Evolutionary conservation across 2,888 invertebrate genomes (phyloP), one percentile per base, ranked within the genome.

Genomic region (Shargacucullia verbasci): DNA sequence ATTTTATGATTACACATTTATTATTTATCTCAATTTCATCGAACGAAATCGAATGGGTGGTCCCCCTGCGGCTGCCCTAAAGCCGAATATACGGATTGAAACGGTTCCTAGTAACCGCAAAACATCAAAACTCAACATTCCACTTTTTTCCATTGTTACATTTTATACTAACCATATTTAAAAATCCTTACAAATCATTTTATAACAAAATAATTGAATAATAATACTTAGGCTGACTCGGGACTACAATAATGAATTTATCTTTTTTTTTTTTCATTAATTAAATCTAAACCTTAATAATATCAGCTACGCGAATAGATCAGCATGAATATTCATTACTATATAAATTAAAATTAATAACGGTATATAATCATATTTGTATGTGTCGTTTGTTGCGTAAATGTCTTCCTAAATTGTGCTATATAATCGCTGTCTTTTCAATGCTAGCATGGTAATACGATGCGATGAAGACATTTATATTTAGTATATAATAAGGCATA

Each of bases 141-240:
- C 40, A 58, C 72, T 73, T 76, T 63, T 62, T 63, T 59, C 61
- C 71, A 75, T 75, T 71, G 73, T 77, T 73, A 79, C 46, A 72
- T 59, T 73, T 73, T 72, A 80, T 64, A 74, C 73, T 78, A 77
- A 76, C 41, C 73, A 63, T 70, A 65, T 70, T 68, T 37, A 60
- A 66, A 80, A 79, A 78, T 48, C 60, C 71, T 72, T 79, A 78
- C 70, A 78, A 74, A 77, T 78, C 74, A 79, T 76, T 76, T 80
- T 69, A 73, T 65, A 78, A 78, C 59, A 67, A 72, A 78, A 73
- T 73, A 82, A 80, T 80, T 79, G 70, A 83, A 79, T 80, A 84
- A 82, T 87, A 89, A 88, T 91, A 91, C 88, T 90, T 87, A 89
- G 84, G 82, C 84, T 90, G 90, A 89, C 85, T 89, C 81, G 78